These are phyloP conservation scores for Astreopora myriophthalma DNA, from an alignment of 64 coral and sea anemone species.

Conservation along the genomic window DNA sequence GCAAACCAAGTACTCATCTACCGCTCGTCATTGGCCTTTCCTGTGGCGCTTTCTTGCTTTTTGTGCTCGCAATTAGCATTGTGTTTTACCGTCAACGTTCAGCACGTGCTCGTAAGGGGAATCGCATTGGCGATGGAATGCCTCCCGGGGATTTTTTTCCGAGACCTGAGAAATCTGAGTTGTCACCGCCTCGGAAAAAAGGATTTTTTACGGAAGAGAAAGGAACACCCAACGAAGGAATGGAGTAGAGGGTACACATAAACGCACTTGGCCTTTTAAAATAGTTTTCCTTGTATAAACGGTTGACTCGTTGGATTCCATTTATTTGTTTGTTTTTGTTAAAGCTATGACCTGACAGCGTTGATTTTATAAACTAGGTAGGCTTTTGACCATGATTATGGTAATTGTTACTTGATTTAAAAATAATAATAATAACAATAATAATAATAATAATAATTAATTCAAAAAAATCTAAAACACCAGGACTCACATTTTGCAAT, in stretches of 20 bases:
- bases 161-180: neutral
- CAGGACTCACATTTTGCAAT: too few relatives aligned
- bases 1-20: neutral
- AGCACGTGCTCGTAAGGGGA: neutral
- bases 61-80: neutral
- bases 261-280: too few relatives aligned
- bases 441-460: too few relatives aligned
- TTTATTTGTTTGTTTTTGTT: too few relatives aligned
- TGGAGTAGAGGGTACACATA: neutral
- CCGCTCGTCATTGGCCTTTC: neutral
- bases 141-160: neutral
- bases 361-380: too few relatives aligned
- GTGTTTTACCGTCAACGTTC: neutral
- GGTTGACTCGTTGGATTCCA: too few relatives aligned
- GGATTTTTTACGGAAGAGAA: neutral
- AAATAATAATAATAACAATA: too few relatives aligned
- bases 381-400: too few relatives aligned
- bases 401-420: too few relatives aligned
- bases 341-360: too few relatives aligned
- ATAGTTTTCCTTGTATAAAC: too few relatives aligned
- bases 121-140: neutral
- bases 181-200: neutral
- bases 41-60: neutral
- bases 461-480: too few relatives aligned
- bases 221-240: neutral